Base-by-base conservation (phyloP, 2,888 invertebrate species). In the Drosophila paucipuncta region DNA sequence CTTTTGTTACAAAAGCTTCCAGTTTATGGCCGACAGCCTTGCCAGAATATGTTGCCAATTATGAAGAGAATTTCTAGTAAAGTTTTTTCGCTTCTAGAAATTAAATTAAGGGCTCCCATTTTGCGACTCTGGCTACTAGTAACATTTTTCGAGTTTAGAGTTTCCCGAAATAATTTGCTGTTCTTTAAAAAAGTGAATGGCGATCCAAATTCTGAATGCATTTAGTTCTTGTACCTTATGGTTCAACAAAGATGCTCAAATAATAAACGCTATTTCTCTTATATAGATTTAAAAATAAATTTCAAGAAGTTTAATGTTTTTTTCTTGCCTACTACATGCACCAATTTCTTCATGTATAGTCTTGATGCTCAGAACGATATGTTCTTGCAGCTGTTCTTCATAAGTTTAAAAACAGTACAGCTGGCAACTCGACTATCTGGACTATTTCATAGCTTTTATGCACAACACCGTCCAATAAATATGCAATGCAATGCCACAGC, bases 391-490 rank as follows among this genome's bases (percentile, higher is more conserved):
- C 16, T 47, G 25, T 16, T 47, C 2, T 16, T 16, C 47, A 16
- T 47, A 25, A 25, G 28, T 47, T 47, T 7, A 22, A 13, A 16
- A 7, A 47, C 13, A 4, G 13, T 1, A 16, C 13, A 16, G 47
- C 22, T 50, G 28, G 10, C 50, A 50, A 18, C 10, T 10, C 2
- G 5, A 50, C 18, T 28, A 0, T 50, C 10, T 30, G 50, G n/a
- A 18, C 50, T 50, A 28, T 25, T 39, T 57, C 33, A 31, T 33
- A 13, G 25, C 41, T 62, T 30, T 0, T 10, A 58, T 4, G 47
- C 22, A 25, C 47, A 54, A 60, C 4, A 11, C 16, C 49, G 18
- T 30, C 39, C 18, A 50, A 53, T 79, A 57, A 67, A 54, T 74
- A 52, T 47, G 35, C 39, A 31, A 62, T 43, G 35, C 11, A 49